These are phyloP conservation scores for Callocephalon fimbriatum DNA, from an alignment of 2,113 vertebrate genomes.

Conservation along the genomic window DNA sequence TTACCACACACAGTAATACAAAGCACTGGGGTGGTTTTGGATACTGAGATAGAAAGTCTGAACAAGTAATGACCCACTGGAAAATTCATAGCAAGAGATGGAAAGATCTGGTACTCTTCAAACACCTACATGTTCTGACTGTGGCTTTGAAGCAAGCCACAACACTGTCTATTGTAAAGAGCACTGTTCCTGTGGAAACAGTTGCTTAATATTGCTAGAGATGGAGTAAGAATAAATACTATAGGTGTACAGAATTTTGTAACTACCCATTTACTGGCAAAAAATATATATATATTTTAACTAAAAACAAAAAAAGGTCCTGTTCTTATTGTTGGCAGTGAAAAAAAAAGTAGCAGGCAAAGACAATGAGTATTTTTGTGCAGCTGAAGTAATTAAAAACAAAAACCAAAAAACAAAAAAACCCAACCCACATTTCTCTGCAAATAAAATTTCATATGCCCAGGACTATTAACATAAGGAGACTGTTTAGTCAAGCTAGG, in stretches of 20 bases:
- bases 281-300: background rate
- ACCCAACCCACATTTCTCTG: background rate
- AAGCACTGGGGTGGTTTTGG: background rate
- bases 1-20: background rate
- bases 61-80: slow-evolving; percentile 59
- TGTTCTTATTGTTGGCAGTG: background rate
- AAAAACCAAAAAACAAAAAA: background rate
- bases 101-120: slow-evolving; percentile 69
- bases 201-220: slow-evolving; percentile 37
- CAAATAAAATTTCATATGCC: background rate
- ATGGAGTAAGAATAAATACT: background rate
- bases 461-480: background rate
- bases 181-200: slow-evolving; percentile 78
- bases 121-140: slow-evolving; percentile 57
- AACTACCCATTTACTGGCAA: background rate
- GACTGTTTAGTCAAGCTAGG: background rate
- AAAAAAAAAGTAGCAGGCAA: background rate
- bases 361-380: background rate
- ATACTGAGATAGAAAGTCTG: background rate
- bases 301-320: background rate
- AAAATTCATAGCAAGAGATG: slow-evolving; percentile 58
- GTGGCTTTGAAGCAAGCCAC: slow-evolving; percentile 62
- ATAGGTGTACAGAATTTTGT: background rate
- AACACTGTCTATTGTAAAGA: slow-evolving; percentile 49
- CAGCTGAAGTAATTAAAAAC: background rate